A percentile compares a stretch with the other conserved stretches of the same genome.
phyloP scores from a whole-genome alignment of 2,888 invertebrate genomes.

The Theretra japonica region DNA sequence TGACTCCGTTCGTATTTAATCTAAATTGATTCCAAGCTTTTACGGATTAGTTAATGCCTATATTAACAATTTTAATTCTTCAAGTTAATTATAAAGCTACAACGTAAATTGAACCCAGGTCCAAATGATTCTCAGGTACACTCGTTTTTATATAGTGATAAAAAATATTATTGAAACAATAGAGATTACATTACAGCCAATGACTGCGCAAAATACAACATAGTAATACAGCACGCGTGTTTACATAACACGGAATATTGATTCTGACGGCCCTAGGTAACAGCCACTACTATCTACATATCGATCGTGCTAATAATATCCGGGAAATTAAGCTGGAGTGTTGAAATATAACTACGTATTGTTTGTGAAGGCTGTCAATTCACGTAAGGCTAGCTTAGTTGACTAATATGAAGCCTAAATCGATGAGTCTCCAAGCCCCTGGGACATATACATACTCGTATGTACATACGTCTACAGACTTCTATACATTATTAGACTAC shows the following conservation, averaged over 20 bases:
- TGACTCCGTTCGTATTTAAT: too few species aligned
- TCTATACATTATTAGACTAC: too few species aligned
- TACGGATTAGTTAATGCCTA: too few species aligned
- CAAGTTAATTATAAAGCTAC: too few species aligned
- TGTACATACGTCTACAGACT: too few species aligned
- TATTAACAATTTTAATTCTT: too few species aligned
- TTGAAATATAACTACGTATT: not conserved
- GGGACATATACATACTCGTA: too few species aligned
- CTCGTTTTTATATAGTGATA: not conserved
- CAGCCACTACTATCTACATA: conserved; percentile 1
- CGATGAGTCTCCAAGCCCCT: too few species aligned
- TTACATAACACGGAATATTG: conserved; percentile 5
- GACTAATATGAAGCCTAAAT: too few species aligned
- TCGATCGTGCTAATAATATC: not conserved
- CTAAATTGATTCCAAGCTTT: too few species aligned
- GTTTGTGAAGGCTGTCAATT: not conserved
- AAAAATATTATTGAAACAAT: not conserved
- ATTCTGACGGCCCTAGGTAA: not conserved
- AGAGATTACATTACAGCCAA: not conserved
- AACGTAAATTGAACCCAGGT: too few species aligned
- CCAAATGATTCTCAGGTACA: not conserved
- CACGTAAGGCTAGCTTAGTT: too few species aligned
- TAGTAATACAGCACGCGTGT: not conserved
- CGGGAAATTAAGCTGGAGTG: not conserved
- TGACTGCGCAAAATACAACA: conserved; percentile 6